phyloP scores from a whole-genome alignment of 1,140 invertebrate genomes.

The Bombus turneri region DNA sequence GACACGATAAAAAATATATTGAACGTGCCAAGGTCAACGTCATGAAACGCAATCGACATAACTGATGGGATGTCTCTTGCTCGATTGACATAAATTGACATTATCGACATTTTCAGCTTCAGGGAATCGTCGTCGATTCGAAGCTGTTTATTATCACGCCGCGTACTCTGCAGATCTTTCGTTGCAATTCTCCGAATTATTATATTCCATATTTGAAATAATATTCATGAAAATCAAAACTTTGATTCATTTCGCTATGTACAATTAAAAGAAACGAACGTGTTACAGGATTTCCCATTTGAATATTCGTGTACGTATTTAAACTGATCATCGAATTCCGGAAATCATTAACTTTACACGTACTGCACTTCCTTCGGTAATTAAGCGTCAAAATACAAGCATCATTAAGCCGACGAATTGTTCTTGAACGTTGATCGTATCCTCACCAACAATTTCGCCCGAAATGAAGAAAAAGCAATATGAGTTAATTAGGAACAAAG shows the following conservation, averaged over 20 bases:
- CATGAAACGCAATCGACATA: neutral
- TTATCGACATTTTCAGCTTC: neutral
- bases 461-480: constrained; percentile 18
- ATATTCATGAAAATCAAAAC: neutral
- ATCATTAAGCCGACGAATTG: neutral
- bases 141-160: neutral
- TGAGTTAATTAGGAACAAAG: constrained; percentile 12
- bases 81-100: neutral
- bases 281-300: neutral
- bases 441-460: constrained; percentile 3
- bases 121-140: neutral
- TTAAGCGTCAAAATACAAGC: neutral
- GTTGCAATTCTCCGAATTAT: neutral
- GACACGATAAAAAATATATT: neutral
- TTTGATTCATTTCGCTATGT: neutral
- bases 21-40: neutral
- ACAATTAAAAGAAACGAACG: neutral
- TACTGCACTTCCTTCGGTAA: neutral
- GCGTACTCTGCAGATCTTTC: neutral
- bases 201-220: neutral
- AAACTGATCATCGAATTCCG: neutral
- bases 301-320: neutral
- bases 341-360: neutral
- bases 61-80: neutral
- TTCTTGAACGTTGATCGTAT: constrained; percentile 12